These are phyloP conservation scores for Liodrosophila aerea DNA, from an alignment of 2,888 invertebrate species.

Conservation along the genomic window DNA sequence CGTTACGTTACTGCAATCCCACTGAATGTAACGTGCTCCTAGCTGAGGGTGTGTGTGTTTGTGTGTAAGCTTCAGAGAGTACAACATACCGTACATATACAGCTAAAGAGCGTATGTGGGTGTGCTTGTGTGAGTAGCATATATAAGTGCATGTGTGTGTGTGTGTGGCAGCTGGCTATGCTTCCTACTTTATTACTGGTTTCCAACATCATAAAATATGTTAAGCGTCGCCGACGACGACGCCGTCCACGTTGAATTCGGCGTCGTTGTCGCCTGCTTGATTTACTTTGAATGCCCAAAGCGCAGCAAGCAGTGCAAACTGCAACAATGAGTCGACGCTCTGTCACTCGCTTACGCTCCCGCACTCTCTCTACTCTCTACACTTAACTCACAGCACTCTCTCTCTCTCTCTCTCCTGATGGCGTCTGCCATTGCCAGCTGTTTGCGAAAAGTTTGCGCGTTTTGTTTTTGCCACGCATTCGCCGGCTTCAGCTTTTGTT, in stretches of 20 bases:
- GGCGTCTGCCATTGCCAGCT: slow-evolving; percentile 38
- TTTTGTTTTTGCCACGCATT: slow-evolving; percentile 36
- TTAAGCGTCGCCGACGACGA: slow-evolving; percentile 50
- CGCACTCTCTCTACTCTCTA: background rate
- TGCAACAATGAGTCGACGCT: slow-evolving; percentile 17
- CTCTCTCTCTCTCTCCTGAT: background rate
- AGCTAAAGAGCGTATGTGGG: slow-evolving; percentile 33
- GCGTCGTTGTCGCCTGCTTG: slow-evolving; percentile 51
- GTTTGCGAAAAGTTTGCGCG: slow-evolving; percentile 32
- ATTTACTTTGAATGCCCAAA: slow-evolving; percentile 60
- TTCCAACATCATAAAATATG: slow-evolving; percentile 70
- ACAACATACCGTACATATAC: slow-evolving; percentile 14
- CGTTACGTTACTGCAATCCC: slow-evolving; percentile 52
- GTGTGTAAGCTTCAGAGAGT: slow-evolving; percentile 5
- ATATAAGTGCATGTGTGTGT: slow-evolving; percentile 9
- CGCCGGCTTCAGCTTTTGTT: slow-evolving; percentile 20
- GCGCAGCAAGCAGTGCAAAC: slow-evolving; percentile 28
- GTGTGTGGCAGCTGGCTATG: slow-evolving; percentile 59
- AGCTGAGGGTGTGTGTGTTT: slow-evolving; percentile 13
- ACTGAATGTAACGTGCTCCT: slow-evolving; percentile 33
- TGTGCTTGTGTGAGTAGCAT: slow-evolving; percentile 14
- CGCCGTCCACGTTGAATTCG: slow-evolving; percentile 11
- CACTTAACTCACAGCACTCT: too few relatives aligned
- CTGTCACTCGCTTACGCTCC: background rate
- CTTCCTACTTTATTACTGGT: slow-evolving; percentile 74